Conservation (phyloP, 2,797 vertebrate genomes). For the Brachyalestes nurse region DNA sequence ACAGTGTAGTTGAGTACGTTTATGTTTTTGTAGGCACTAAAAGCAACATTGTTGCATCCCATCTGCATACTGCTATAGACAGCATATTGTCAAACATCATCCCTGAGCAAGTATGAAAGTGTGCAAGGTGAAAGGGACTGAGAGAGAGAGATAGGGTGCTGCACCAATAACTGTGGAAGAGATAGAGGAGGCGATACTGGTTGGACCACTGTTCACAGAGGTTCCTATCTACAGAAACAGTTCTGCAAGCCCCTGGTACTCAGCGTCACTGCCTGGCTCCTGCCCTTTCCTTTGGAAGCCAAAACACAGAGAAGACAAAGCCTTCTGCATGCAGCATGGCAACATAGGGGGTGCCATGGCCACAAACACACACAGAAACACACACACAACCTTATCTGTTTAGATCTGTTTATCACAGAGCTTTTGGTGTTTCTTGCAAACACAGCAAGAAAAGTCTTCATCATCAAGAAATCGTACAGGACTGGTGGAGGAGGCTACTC, state of each 20-base stretch:
- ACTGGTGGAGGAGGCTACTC: neutral
- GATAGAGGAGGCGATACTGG: neutral
- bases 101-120: slow-evolving; percentile 39
- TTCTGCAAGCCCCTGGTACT: slow-evolving; percentile 44
- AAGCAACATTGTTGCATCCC: neutral
- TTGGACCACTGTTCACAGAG: slow-evolving; percentile 35
- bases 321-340: slow-evolving; percentile 12
- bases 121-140: slow-evolving; percentile 35
- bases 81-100: slow-evolving; percentile 45
- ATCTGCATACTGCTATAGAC: neutral
- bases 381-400: slow-evolving; percentile 17
- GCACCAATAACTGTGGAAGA: slow-evolving; percentile 9
- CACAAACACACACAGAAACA: slow-evolving; percentile 26
- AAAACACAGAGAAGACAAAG: slow-evolving; percentile 34
- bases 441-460: slow-evolving; percentile 38
- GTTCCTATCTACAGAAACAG: slow-evolving; percentile 52
- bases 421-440: slow-evolving; percentile 42
- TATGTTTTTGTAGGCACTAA: too few species aligned
- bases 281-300: slow-evolving; percentile 12
- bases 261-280: slow-evolving; percentile 29
- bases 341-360: slow-evolving; percentile 25
- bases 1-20: too few species aligned
- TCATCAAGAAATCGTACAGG: neutral
- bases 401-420: slow-evolving; percentile 33
- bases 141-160: slow-evolving; percentile 10